These are phyloP conservation scores for Phania funesta DNA, from an alignment of 2,888 invertebrate genomes.

Conservation along the genomic window DNA sequence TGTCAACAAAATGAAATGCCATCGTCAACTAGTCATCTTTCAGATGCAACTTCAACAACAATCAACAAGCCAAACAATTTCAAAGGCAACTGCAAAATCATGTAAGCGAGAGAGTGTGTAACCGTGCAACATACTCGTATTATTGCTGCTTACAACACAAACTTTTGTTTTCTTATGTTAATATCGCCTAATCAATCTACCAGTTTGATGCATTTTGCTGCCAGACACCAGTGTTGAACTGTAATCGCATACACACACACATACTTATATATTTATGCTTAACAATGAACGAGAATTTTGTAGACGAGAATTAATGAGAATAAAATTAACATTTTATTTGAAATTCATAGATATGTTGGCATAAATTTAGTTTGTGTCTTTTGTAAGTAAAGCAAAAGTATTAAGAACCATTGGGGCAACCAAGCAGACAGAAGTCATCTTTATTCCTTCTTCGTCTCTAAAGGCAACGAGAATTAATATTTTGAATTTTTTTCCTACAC, in stretches of 20 bases:
- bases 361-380: constrained; percentile 42
- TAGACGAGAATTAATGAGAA: constrained; percentile 11
- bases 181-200: constrained; percentile 66
- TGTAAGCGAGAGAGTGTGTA: constrained; percentile 8
- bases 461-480: constrained; percentile 52
- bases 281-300: neutral
- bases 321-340: constrained; percentile 63
- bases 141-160: constrained; percentile 26
- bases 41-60: constrained; percentile 23
- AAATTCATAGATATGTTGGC: constrained; percentile 66
- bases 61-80: constrained; percentile 6
- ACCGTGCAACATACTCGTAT: constrained; percentile 57
- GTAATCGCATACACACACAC: constrained; percentile 6
- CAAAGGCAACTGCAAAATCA: constrained; percentile 9
- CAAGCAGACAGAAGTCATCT: constrained; percentile 9
- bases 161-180: constrained; percentile 64
- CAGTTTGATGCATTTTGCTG: constrained; percentile 29
- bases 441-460: neutral
- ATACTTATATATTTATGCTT: neutral
- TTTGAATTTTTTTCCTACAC: constrained; percentile 28
- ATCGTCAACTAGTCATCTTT: constrained; percentile 55
- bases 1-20: constrained; percentile 44
- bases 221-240: constrained; percentile 24
- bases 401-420: constrained; percentile 6
- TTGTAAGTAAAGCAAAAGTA: neutral